A percentile compares a stretch with the other conserved stretches of the same genome.
These are phyloP conservation scores for Mactromeris polynyma DNA, from an alignment of 2,888 invertebrate species.

Conservation along the genomic window DNA sequence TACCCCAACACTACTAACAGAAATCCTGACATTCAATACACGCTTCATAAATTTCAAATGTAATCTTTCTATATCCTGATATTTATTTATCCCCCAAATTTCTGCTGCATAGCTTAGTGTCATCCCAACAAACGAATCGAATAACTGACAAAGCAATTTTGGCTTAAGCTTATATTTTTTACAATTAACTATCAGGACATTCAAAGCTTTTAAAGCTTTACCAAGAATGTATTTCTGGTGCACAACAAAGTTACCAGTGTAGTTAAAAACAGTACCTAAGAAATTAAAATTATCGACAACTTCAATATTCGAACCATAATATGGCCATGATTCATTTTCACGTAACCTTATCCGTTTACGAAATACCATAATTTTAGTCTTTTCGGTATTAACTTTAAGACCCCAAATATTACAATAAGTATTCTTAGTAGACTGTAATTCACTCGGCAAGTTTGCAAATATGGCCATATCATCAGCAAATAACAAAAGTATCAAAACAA, in stretches of 20 bases:
- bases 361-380: background rate
- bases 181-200: conserved; percentile 12
- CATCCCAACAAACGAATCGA: conserved; percentile 42
- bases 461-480: conserved; percentile 27
- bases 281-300: conserved; percentile 46
- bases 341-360: background rate
- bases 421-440: background rate
- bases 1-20: too few relatives aligned
- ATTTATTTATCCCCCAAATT: conserved; percentile 22
- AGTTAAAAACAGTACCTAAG: conserved; percentile 38
- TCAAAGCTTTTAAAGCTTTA: conserved; percentile 37
- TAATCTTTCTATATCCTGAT: conserved; percentile 27
- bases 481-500: background rate
- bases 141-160: conserved; percentile 34
- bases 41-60: too few relatives aligned
- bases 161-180: conserved; percentile 19
- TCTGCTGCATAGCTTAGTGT: conserved; percentile 23
- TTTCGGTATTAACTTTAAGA: background rate
- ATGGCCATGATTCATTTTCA: conserved; percentile 21
- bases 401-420: background rate
- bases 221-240: conserved; percentile 23
- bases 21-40: too few relatives aligned
- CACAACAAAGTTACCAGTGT: conserved; percentile 27
- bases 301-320: conserved; percentile 3
- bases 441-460: background rate